phyloP scores from a whole-genome alignment of 2,113 vertebrate species.

The Anser cygnoides region DNA sequence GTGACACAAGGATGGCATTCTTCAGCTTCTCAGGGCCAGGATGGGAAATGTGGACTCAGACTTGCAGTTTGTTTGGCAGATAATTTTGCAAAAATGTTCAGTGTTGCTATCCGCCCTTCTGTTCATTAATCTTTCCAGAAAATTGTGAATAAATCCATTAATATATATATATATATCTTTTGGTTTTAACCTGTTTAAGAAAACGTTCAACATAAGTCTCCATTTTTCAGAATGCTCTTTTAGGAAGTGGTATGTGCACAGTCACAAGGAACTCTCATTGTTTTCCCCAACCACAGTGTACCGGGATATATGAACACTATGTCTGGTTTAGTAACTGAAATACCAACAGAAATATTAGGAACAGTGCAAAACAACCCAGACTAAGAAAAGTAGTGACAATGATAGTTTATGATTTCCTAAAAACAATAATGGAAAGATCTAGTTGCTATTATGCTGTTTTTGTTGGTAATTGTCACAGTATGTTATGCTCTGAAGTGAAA shows the following conservation, averaged over 20 bases:
- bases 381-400: neutral
- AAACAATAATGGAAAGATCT: neutral
- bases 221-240: neutral
- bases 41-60: neutral
- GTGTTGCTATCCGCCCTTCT: neutral
- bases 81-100: neutral
- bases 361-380: neutral
- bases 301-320: neutral
- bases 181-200: neutral
- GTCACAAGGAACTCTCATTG: neutral
- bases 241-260: accelerated
- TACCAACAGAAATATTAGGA: neutral
- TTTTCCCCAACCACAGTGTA: neutral
- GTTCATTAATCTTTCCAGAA: neutral
- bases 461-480: neutral
- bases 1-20: neutral
- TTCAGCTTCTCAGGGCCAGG: neutral
- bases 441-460: accelerated
- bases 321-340: neutral
- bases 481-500: neutral
- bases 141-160: neutral
- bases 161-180: too few relatives aligned
- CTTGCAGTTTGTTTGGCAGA: neutral
- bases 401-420: neutral
- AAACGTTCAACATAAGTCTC: neutral